Evolutionary conservation across 2,888 invertebrate genomes (phyloP), one percentile per base, ranked within the genome.

Genomic region (Bugulina stolonifera): DNA sequence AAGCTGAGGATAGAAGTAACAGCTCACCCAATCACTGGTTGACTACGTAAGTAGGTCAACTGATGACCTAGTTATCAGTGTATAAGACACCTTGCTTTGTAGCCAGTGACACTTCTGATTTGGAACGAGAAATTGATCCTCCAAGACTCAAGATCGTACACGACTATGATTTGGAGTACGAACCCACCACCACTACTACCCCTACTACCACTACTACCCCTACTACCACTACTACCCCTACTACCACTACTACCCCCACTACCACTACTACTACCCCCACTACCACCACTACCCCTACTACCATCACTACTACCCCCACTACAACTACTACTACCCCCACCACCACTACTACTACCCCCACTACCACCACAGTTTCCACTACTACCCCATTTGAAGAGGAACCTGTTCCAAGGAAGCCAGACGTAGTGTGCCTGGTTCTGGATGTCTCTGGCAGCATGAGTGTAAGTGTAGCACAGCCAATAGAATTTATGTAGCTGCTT

Each of bases 361-460:
- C 32, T 5, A n/a, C n/a, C 25, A 25, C 25, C 18, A 25, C 14
- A 5, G 10, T 52, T 14, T 25, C 57, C 18, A 57, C 57, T n/a
- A 25, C 57, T 14, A 25, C 14, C 23, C 57, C 57, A 57, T 57
- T 57, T 25, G 27, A 22, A 64, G 64, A 14, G n/a, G 55, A 55
- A n/a, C 55, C 25, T 18, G 32, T 34, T 32, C 64, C 64, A 29
- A 25, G 64, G 32, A 64, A 32, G 32, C 64, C 64, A 32, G 64
- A 64, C 32, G 64, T 64, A 5, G 64, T 64, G 3, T 64, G 64
- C n/a, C 34, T 64, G 27, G 64, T 64, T 14, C 64, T 64, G 3
- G 64, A 64, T 64, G 64, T 64, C 32, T 64, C 64, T 29, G 64
- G 64, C 2, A 64, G 64, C 32, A 64, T 64, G 64, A 32, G 14